Conservation (phyloP, 2,113 vertebrate species). For the Oryzias celebensis region DNA sequence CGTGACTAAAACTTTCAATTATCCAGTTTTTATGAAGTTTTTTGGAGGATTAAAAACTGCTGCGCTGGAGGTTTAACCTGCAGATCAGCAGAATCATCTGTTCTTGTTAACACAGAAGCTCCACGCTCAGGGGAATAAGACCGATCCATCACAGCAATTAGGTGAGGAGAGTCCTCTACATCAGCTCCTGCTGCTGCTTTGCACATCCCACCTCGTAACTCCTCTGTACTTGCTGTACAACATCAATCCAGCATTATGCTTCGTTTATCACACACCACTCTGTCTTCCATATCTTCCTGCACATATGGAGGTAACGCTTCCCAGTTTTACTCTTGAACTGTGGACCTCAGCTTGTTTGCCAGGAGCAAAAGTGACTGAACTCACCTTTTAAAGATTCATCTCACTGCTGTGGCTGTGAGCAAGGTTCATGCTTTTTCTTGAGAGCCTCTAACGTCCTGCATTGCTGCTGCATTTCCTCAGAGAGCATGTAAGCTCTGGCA, state of each 20-base stretch:
- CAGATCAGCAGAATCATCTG: slow-evolving; percentile 43
- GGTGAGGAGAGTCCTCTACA: slow-evolving; percentile 16
- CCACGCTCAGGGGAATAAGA: slow-evolving; percentile 36
- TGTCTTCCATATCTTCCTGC: too few relatives aligned
- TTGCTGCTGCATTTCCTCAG: slow-evolving; percentile 2
- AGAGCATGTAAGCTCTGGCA: not conserved
- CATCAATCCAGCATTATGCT: not conserved
- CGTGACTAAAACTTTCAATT: too few relatives aligned
- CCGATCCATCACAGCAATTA: slow-evolving; percentile 62
- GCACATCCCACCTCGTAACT: not conserved
- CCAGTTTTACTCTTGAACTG: slow-evolving; percentile 36
- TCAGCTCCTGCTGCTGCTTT: slow-evolving; percentile 11
- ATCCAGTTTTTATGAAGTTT: too few relatives aligned
- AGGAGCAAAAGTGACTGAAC: slow-evolving; percentile 29
- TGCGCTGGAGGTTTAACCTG: slow-evolving; percentile 1
- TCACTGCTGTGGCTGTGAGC: slow-evolving; percentile 3
- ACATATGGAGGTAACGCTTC: not conserved
- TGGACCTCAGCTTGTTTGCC: slow-evolving; percentile 35
- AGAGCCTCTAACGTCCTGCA: slow-evolving; percentile 7
- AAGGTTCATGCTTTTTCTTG: slow-evolving; percentile 19
- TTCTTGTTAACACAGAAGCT: slow-evolving; percentile 43
- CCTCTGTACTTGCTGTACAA: not conserved
- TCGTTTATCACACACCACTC: slow-evolving; percentile 6
- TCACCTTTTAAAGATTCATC: slow-evolving; percentile 50
- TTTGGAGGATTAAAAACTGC: too few relatives aligned